These are phyloP conservation scores for Himalopsyche japonica DNA, from an alignment of 2,888 invertebrate genomes.

Conservation along the genomic window DNA sequence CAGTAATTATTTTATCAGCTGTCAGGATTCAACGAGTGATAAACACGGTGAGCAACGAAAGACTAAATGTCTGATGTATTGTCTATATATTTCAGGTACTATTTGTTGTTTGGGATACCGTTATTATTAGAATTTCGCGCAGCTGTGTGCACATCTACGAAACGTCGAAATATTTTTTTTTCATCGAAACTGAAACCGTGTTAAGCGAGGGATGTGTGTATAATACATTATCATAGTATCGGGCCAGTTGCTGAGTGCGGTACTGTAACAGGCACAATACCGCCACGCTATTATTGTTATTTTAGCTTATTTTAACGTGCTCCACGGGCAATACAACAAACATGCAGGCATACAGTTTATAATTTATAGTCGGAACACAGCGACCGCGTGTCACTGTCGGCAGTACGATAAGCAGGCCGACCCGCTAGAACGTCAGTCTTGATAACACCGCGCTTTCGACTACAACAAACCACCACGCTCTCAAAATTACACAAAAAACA, in stretches of 20 bases:
- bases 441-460: slow-evolving; percentile 20
- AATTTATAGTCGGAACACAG: neutral
- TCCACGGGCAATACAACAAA: neutral
- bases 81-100: too few species aligned
- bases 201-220: too few species aligned
- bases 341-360: neutral
- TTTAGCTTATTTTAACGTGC: neutral
- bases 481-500: neutral
- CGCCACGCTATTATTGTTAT: neutral
- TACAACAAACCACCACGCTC: neutral
- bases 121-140: too few species aligned
- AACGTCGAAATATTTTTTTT: too few species aligned
- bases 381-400: neutral
- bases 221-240: too few species aligned
- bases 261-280: neutral
- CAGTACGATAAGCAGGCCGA: slow-evolving; percentile 7
- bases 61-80: too few species aligned
- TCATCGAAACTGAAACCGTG: too few species aligned
- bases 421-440: slow-evolving; percentile 12
- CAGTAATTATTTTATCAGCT: too few species aligned
- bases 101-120: too few species aligned
- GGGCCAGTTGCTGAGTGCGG: neutral
- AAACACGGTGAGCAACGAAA: too few species aligned
- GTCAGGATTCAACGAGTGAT: too few species aligned
- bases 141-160: too few species aligned